A percentile compares a stretch with the other conserved stretches of the same genome.
phyloP scores from a whole-genome alignment of 2,888 invertebrate genomes.

The Xylophagus ater region DNA sequence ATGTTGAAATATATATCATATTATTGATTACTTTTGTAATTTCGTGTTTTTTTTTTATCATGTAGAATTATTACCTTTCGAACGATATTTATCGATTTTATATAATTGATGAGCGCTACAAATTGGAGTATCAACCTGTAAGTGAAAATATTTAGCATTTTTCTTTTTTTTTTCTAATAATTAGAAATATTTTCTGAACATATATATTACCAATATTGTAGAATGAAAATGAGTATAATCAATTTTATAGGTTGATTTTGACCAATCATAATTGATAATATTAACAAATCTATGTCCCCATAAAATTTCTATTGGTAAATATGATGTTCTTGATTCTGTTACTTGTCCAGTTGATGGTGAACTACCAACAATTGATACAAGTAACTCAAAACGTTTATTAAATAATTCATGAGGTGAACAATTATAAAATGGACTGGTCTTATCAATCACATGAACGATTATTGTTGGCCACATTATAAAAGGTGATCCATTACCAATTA shows the following conservation, averaged over 20 bases:
- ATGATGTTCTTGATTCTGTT: conserved; percentile 64
- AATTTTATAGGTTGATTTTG: conserved; percentile 47
- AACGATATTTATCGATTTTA: not conserved
- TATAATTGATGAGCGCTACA: conserved; percentile 2
- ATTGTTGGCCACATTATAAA: conserved; percentile 83
- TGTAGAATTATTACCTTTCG: not conserved
- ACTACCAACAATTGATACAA: conserved; percentile 71
- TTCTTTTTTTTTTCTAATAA: not conserved
- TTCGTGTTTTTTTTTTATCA: too few species aligned
- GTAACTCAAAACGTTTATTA: conserved; percentile 63
- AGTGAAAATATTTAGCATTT: not conserved
- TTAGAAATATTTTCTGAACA: not conserved
- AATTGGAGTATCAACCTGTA: conserved; percentile 5
- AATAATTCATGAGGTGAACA: conserved; percentile 68
- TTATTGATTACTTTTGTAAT: too few species aligned
- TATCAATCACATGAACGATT: conserved; percentile 71
- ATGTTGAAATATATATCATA: too few species aligned
- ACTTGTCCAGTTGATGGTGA: conserved; percentile 64
- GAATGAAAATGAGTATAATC: conserved; percentile 35
- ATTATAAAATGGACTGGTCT: conserved; percentile 64
- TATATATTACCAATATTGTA: conserved; percentile 32
- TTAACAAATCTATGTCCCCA: conserved; percentile 76
- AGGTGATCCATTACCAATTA: conserved; percentile 52
- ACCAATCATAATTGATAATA: conserved; percentile 46
- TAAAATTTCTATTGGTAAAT: conserved; percentile 65